Conservation (phyloP, 2,113 vertebrate genomes). For the Hippocampus abdominalis region DNA sequence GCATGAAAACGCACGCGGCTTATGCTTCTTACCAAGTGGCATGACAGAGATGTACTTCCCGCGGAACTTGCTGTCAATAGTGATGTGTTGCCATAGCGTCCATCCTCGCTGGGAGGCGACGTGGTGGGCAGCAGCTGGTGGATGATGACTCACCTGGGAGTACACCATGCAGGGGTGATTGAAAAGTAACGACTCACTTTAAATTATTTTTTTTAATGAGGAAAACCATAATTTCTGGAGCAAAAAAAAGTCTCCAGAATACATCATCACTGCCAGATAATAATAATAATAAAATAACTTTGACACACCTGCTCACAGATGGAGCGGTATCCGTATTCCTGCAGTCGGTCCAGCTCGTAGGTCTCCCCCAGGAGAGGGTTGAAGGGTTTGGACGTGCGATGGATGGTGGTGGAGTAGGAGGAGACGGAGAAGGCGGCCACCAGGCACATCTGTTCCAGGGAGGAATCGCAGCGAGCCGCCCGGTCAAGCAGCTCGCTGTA, state of each 20-base stretch:
- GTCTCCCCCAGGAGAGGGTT: conserved; percentile 76
- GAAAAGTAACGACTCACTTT: not conserved
- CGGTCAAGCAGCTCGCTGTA: conserved; percentile 91
- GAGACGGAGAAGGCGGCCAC: conserved; percentile 74
- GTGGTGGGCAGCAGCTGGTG: conserved; percentile 88
- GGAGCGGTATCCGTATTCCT: conserved; percentile 71
- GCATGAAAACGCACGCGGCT: not conserved
- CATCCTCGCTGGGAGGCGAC: conserved; percentile 87
- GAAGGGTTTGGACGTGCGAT: conserved; percentile 74
- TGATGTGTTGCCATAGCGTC: conserved; percentile 94
- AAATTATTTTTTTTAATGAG: not conserved
- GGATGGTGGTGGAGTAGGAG: conserved; percentile 72
- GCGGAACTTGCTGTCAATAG: conserved; percentile 95
- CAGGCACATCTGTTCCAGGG: conserved; percentile 73
- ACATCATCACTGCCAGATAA: too few relatives aligned
- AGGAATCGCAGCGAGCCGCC: conserved; percentile 69
- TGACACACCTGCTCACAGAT: conserved; percentile 68
- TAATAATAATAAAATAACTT: not conserved
- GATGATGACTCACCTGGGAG: conserved; percentile 90
- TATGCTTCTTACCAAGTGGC: conserved; percentile 79
- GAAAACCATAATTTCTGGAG: too few relatives aligned
- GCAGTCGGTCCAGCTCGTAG: conserved; percentile 70
- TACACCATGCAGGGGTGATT: not conserved
- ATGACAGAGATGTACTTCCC: conserved; percentile 96
- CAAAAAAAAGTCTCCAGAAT: too few relatives aligned